Evolutionary conservation across 2,113 vertebrate species (phyloP), one percentile per base, ranked within the genome.

Genomic region (Strix aluco): DNA sequence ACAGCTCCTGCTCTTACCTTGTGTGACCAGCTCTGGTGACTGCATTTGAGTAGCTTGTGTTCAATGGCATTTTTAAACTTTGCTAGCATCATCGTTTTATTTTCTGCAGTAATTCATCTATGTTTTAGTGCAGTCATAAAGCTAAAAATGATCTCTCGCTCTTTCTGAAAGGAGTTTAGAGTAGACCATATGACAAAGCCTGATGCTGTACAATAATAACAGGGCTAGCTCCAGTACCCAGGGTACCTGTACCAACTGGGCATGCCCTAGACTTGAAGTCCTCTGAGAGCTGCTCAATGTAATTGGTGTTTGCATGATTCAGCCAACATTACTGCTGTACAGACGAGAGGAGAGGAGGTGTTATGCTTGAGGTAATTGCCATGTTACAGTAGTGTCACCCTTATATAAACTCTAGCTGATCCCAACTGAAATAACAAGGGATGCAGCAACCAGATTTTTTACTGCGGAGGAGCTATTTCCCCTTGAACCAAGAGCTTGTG

Each of bases 171-270:
- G 36, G 25, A 57, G 29, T 52, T 85, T 44, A 46, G 30, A 32
- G 25, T 61, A 42, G 40, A 30, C 10, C 26, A 10, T 34, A 9
- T 25, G 62, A 19, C 44, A 62, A 38, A 86, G 26, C 19, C 34
- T 0, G 2, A 0, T 63, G 52, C 51, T 13, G 3, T 66, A 29
- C 44, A 18, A 1, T 34, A 52, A 23, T 44, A 51, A 18, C 0
- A 0, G 13, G 36, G 11, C 40, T 74, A 27, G 13, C 15, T 81
- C 21, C 29, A 11, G 36, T 49, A n/a, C 62, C 36, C 0, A 8
- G 42, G n/a, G 18, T 57, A 69, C 36, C 27, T n/a, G 11, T 46
- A 18, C 34, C 54, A 61, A 17, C 18, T 11, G 77, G 25, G 4
- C 1, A 0, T 16, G 22, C 23, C 11, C 54, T 67, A 40, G 52